phyloP scores from a whole-genome alignment of 2,888 invertebrate species.

The Hecatera dysodea region DNA sequence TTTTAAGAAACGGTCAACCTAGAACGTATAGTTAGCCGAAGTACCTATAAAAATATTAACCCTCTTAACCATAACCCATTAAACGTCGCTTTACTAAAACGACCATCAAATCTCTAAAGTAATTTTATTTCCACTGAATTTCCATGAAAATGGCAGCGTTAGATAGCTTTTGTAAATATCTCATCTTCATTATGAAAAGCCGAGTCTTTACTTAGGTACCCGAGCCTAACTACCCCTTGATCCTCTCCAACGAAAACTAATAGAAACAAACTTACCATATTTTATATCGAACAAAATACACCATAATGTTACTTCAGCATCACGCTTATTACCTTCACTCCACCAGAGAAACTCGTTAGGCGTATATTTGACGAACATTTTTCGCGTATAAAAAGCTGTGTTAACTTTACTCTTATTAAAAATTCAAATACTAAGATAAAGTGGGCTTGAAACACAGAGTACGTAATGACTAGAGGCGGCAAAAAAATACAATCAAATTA shows the following conservation, averaged over 20 bases:
- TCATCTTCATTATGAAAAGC: background rate
- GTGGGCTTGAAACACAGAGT: conserved; percentile 37
- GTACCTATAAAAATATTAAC: background rate
- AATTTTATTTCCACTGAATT: background rate
- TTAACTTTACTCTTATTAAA: conserved; percentile 75
- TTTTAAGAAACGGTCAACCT: background rate
- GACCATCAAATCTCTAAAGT: background rate
- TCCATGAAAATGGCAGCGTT: background rate
- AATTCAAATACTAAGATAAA: conserved; percentile 77
- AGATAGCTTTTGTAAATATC: conserved; percentile 3
- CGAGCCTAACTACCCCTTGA: conserved; percentile 4
- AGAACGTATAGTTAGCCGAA: background rate
- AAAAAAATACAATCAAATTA: background rate
- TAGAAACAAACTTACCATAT: conserved; percentile 54
- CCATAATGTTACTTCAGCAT: conserved; percentile 71
- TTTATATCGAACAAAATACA: conserved; percentile 60
- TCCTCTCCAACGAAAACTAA: conserved; percentile 17
- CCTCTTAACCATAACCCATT: background rate
- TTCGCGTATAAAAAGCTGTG: conserved; percentile 67
- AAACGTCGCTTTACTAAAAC: background rate
- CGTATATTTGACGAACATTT: conserved; percentile 73
- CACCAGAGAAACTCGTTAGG: conserved; percentile 67
- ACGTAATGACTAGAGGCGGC: background rate
- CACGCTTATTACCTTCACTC: conserved; percentile 66
- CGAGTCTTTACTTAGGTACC: background rate